These are phyloP conservation scores for Zophobas atratus DNA, from an alignment of 1,140 invertebrate genomes.

Conservation along the genomic window DNA sequence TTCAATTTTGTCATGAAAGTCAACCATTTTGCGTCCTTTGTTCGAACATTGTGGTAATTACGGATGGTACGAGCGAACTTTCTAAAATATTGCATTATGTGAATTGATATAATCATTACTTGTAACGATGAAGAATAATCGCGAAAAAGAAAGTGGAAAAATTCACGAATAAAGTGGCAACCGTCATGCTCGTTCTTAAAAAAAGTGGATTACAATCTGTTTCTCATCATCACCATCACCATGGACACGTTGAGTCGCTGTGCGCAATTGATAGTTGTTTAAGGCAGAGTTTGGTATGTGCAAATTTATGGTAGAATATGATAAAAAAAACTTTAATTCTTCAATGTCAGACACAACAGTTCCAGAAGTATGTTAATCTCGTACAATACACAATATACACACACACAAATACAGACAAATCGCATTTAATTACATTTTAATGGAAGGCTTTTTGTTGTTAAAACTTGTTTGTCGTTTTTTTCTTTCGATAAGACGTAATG, in stretches of 20 bases:
- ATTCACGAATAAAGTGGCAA: constrained; percentile 10
- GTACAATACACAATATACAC: too few relatives aligned
- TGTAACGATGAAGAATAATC: neutral
- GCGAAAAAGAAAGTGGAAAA: constrained; percentile 15
- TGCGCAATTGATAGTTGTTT: constrained; percentile 26
- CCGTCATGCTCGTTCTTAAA: constrained; percentile 50
- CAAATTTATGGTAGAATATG: neutral
- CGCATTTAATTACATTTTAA: too few relatives aligned
- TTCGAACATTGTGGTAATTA: neutral
- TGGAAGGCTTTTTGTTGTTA: too few relatives aligned
- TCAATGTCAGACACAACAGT: too few relatives aligned
- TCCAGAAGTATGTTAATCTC: too few relatives aligned
- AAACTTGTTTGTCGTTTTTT: too few relatives aligned
- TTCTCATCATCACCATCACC: constrained; percentile 18
- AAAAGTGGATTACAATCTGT: constrained; percentile 47
- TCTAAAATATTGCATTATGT: constrained; percentile 5
- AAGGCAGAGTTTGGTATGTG: constrained; percentile 34
- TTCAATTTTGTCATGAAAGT: neutral
- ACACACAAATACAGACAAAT: too few relatives aligned
- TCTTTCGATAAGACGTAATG: too few relatives aligned
- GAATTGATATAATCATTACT: neutral
- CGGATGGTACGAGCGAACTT: neutral
- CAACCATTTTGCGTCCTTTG: constrained; percentile 9
- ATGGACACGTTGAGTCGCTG: constrained; percentile 35
- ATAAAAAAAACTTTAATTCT: too few relatives aligned